Evolutionary conservation across 2,113 vertebrate genomes (phyloP), one percentile per base, ranked within the genome.

Genomic region (Pedionomus torquatus): DNA sequence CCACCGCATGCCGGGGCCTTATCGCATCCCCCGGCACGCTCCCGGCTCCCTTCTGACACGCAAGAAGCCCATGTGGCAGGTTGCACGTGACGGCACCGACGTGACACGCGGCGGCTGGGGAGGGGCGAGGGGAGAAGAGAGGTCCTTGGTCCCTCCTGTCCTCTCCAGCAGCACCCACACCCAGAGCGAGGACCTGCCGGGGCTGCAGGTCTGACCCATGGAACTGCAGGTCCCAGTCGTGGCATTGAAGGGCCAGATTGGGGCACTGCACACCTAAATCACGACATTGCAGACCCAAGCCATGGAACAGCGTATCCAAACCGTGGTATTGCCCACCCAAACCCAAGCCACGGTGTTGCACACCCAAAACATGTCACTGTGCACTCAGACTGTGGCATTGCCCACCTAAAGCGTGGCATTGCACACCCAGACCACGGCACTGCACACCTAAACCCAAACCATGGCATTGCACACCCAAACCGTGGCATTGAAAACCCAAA

Each of bases 1-100:
- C 52, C 92, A 92, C 71, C 51, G 63, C 82, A 28, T 83, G 82
- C 91, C 21, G 85, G 65, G 89, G 44, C 49, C 92, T 75, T 51
- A 70, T 83, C 86, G 3, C 89, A 31, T 13, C 89, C 88, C 71
- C 24, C 83, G 1, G 76, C 94, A 93, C 69, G 31, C 74, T 65
- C 83, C 1, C 13, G 15, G 52, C 58, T 71, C 57, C 74, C 52
- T 24, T 14, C 81, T 65, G 74, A 64, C 95, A 94, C 90, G 87
- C 87, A 2, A 88, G n/a, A 13, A 15, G 64, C 88, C 68, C 92
- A 81, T 48, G 77, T 80, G 90, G 77, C 25, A 10, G 52, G 41
- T n/a, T 1, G 51, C 39, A 24, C 13, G 12, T 9, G 92, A 17
- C 7, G 11, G 70, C 84, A 44, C 15, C 28, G 9, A 5, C 1